phyloP scores from a whole-genome alignment of 2,113 vertebrate genomes.

The Brachyhypopomus gauderio region DNA sequence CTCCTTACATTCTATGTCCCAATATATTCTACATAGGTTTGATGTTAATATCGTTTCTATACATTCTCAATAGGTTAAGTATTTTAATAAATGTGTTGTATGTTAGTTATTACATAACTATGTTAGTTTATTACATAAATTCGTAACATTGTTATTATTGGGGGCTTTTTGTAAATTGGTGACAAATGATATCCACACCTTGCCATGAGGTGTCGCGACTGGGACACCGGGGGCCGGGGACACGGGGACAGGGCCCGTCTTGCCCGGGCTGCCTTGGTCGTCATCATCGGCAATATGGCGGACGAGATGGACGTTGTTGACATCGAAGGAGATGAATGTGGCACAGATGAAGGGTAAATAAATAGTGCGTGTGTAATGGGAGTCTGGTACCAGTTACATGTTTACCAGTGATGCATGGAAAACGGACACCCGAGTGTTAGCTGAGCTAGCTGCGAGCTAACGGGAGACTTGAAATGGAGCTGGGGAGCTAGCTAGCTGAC shows the following conservation, averaged over 20 bases:
- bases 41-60: too few relatives aligned
- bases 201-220: constrained; percentile 29
- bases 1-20: too few relatives aligned
- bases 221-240: background rate
- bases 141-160: too few relatives aligned
- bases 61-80: too few relatives aligned
- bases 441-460: background rate
- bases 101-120: too few relatives aligned
- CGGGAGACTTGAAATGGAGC: background rate
- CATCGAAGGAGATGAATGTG: constrained; percentile 85
- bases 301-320: constrained; percentile 90
- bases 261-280: background rate
- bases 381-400: too few relatives aligned
- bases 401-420: background rate
- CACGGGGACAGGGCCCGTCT: background rate
- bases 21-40: too few relatives aligned
- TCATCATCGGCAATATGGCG: constrained; percentile 62
- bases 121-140: too few relatives aligned
- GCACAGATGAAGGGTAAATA: constrained; percentile 62
- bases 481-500: background rate
- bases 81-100: too few relatives aligned
- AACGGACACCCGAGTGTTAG: background rate
- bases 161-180: too few relatives aligned
- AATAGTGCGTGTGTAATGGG: background rate
- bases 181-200: background rate